A percentile compares a stretch with the other conserved stretches of the same genome.
phyloP scores from a whole-genome alignment of 2,888 invertebrate genomes.

The Ennomos fuscantarius region DNA sequence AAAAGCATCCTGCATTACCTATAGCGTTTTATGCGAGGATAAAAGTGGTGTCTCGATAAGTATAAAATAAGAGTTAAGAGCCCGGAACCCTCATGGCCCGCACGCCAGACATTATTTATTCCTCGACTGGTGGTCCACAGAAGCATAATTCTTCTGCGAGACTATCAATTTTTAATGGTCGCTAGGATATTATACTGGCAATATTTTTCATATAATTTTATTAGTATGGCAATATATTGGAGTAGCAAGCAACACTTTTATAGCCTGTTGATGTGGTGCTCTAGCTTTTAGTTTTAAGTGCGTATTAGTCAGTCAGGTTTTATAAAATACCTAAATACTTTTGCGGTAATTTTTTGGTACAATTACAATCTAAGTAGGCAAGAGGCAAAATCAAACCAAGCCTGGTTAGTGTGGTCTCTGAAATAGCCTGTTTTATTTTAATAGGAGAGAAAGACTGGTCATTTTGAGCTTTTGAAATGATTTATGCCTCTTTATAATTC shows the following conservation, averaged over 20 bases:
- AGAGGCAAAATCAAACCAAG: constrained; percentile 3
- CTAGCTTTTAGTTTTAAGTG: background rate
- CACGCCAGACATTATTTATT: constrained; percentile 57
- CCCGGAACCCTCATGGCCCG: constrained; percentile 45
- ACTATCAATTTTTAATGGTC: constrained; percentile 54
- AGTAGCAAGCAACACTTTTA: constrained; percentile 12
- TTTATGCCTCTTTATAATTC: constrained; percentile 44
- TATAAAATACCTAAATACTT: too few relatives aligned
- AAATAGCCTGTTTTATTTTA: background rate
- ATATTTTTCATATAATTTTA: constrained; percentile 31
- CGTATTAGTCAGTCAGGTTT: too few relatives aligned
- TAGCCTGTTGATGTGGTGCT: constrained; percentile 23
- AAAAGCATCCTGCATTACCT: constrained; percentile 67
- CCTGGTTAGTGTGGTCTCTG: background rate
- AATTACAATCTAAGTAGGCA: background rate
- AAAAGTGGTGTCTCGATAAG: constrained; percentile 75
- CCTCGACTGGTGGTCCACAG: constrained; percentile 49
- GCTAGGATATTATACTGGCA: constrained; percentile 39
- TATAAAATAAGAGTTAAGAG: constrained; percentile 66
- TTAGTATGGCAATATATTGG: constrained; percentile 11
- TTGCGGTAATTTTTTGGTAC: background rate
- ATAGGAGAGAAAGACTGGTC: constrained; percentile 24
- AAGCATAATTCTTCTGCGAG: constrained; percentile 50
- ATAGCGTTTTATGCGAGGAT: constrained; percentile 69
- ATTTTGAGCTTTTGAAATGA: constrained; percentile 45